Base-by-base conservation (phyloP, 2,797 vertebrate genomes). In the Buphagus erythrorhynchus region DNA sequence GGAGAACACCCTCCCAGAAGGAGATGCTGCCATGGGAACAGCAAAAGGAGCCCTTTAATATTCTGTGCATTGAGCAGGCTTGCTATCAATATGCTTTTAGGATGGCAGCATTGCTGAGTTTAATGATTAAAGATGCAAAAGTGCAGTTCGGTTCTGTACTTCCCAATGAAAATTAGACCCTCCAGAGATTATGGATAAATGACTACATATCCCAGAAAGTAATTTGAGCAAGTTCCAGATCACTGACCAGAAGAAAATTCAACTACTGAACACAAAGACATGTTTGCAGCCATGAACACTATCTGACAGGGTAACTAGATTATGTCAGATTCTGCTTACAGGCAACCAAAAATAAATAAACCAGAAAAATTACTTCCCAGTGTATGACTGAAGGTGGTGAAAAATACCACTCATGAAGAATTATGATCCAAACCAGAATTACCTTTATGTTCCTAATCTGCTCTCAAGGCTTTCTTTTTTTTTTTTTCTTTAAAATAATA, bases 241-340 rank as follows among this genome's bases (percentile, higher is more conserved):
- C 90, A 74, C 77, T 93, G 93, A 92, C 88, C 96, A 88, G 84
- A 86, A 91, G 82, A 88, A 95, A 95, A 93, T 95, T 88, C 85
- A 89, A 36, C 67, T 85, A 5, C 49, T 87, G 76, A 91, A 69
- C 90, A 96, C 88, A 92, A 82, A 92, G 74, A 49, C 63, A 22
- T 68, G 75, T 89, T 92, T 93, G 88, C 69, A 93, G 92, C 89
- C 82, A 67, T 45, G 62, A 91, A 94, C 62, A 5, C 74, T 91
- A 48, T 84, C 83, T 94, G 94, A 95, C 94, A 94, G 88, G 48
- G 95, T 96, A 97, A 97, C 96, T 86, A 97, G 96, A 94, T 97
- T 96, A 95, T 93, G 93, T 95, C 96, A 95, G 88, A 92, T 95
- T 97, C 95, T 96, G 96, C 95, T 98, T 93, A 93, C 92, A 97